phyloP scores from a whole-genome alignment of 2,113 vertebrate genomes.

The Xenopus tropicalis region UCB_Xtro_10.0 CM004452.2:38123001-38123500 shows the following conservation, averaged over 20 bases:
- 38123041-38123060: conserved; percentile 97
- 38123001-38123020: conserved; percentile 90
- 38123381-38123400: conserved; percentile 87
- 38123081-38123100: conserved; percentile 91
- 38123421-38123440: too few species aligned
- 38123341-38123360: conserved; percentile 98
- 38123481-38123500: too few species aligned
- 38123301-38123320: conserved; percentile 93
- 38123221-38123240: background rate
- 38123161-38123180: background rate
- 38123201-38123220: background rate
- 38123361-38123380: conserved; percentile 98
- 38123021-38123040: conserved; percentile 98
- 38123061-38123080: conserved; percentile 97
- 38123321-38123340: conserved; percentile 96
- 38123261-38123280: conserved; percentile 97
- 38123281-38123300: conserved; percentile 97
- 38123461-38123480: too few species aligned
- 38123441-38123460: too few species aligned
- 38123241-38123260: conserved; percentile 55
- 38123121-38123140: conserved; percentile 93
- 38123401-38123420: too few species aligned
- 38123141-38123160: conserved; percentile 97
- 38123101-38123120: conserved; percentile 97
- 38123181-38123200: too few species aligned